Conservation (phyloP, 2,888 invertebrate species). For the Tryphoninae sp. region DNA sequence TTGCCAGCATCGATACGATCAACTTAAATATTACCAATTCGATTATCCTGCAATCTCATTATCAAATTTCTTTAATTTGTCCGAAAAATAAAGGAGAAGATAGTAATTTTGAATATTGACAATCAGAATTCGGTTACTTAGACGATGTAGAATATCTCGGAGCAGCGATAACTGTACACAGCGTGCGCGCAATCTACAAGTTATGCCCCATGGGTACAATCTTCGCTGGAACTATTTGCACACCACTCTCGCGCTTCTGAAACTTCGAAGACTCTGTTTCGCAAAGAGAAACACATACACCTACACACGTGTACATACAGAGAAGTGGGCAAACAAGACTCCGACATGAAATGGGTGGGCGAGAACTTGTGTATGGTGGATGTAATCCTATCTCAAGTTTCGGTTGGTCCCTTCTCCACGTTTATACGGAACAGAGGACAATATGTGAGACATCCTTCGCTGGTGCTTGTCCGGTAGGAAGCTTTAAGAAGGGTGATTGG, state of each 20-base stretch:
- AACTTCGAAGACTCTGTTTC: not conserved
- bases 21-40: too few species aligned
- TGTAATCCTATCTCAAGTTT: constrained; percentile 8
- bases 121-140: not conserved
- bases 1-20: too few species aligned
- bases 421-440: not conserved
- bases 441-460: constrained; percentile 12
- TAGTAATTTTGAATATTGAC: not conserved
- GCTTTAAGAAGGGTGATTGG: constrained; percentile 1
- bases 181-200: not conserved
- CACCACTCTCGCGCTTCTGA: not conserved
- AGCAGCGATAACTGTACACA: not conserved
- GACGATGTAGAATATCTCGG: not conserved
- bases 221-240: not conserved
- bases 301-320: not conserved
- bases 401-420: not conserved
- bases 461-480: not conserved
- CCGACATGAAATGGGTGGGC: not conserved
- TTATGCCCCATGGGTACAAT: not conserved
- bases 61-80: too few species aligned
- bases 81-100: not conserved
- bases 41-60: too few species aligned
- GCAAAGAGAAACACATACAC: not conserved
- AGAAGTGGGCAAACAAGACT: not conserved
- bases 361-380: constrained; percentile 12